A percentile compares a stretch with the other conserved stretches of the same genome.
Evolutionary conservation across 2,888 invertebrate species (phyloP).

Genomic region (Oscheius sp.): DNA sequence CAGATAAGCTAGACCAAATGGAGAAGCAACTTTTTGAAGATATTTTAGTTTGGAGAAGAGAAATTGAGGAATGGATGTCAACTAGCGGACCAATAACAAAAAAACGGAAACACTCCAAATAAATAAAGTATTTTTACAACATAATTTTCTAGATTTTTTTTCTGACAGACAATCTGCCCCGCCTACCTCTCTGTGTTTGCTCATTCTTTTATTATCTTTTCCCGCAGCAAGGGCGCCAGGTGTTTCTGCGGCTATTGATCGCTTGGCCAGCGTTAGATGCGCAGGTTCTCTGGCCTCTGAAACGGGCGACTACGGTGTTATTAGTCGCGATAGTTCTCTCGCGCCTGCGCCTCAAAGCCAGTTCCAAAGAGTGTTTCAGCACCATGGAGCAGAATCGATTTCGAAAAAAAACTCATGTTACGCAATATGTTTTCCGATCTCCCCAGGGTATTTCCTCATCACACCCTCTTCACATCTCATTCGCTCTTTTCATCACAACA

Average conservation of each 20-base stretch:
- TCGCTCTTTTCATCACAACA: background rate
- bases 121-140: background rate
- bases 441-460: too few species aligned
- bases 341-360: background rate
- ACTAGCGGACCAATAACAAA: conserved; percentile 28
- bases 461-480: background rate
- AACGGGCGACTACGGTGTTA: conserved; percentile 16
- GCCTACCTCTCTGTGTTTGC: background rate
- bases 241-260: conserved; percentile 28
- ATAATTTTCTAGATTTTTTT: background rate
- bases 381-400: background rate
- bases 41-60: conserved; percentile 26
- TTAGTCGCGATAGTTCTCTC: conserved; percentile 22
- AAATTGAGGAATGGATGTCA: conserved; percentile 30
- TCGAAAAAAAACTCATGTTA: background rate
- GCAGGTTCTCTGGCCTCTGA: conserved; percentile 39
- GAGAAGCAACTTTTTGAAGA: conserved; percentile 35
- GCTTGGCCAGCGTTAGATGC: conserved; percentile 41
- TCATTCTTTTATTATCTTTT: conserved; percentile 20
- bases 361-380: conserved; percentile 4
- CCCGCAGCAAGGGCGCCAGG: conserved; percentile 33
- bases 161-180: background rate
- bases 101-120: conserved; percentile 32
- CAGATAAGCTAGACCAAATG: conserved; percentile 37
- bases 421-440: background rate